phyloP scores from a whole-genome alignment of 2,888 invertebrate genomes.

The Zaprionus lineosus region DNA sequence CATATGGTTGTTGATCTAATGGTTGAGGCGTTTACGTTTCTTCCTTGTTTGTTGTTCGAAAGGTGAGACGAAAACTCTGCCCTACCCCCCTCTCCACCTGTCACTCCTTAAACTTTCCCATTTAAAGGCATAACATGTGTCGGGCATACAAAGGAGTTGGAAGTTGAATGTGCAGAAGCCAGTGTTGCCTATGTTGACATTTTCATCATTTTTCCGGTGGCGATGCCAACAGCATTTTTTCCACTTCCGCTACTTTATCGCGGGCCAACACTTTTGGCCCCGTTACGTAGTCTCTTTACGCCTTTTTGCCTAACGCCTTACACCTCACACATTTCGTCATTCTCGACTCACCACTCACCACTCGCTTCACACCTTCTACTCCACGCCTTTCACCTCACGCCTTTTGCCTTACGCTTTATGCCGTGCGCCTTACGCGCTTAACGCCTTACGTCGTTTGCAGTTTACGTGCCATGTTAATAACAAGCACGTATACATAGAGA shows the following conservation, averaged over 20 bases:
- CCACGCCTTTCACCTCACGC: conserved; percentile 10
- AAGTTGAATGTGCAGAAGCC: conserved; percentile 4
- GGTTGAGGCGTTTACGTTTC: conserved; percentile 42
- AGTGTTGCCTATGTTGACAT: conserved; percentile 31
- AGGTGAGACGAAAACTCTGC: conserved; percentile 69
- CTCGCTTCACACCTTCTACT: too few species aligned
- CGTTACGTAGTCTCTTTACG: conserved; percentile 25
- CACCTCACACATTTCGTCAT: conserved; percentile 39
- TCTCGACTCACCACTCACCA: too few species aligned
- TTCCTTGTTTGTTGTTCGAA: conserved; percentile 42
- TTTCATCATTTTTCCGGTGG: conserved; percentile 30
- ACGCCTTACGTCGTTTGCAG: conserved; percentile 41
- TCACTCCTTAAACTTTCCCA: conserved; percentile 23
- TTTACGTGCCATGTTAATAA: conserved; percentile 56
- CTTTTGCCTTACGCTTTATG: too few species aligned
- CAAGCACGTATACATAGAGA: conserved; percentile 26
- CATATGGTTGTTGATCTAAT: conserved; percentile 54
- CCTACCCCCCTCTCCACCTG: background rate
- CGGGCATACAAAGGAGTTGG: conserved; percentile 55
- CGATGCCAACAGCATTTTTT: conserved; percentile 67
- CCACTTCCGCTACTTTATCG: conserved; percentile 77
- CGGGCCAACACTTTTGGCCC: conserved; percentile 48
- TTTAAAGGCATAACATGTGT: conserved; percentile 55
- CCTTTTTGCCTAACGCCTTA: too few species aligned
- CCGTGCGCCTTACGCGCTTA: background rate